Evolutionary conservation across 2,113 vertebrate genomes (phyloP).

Genomic region (Leptobrachium ailaonicum): DNA sequence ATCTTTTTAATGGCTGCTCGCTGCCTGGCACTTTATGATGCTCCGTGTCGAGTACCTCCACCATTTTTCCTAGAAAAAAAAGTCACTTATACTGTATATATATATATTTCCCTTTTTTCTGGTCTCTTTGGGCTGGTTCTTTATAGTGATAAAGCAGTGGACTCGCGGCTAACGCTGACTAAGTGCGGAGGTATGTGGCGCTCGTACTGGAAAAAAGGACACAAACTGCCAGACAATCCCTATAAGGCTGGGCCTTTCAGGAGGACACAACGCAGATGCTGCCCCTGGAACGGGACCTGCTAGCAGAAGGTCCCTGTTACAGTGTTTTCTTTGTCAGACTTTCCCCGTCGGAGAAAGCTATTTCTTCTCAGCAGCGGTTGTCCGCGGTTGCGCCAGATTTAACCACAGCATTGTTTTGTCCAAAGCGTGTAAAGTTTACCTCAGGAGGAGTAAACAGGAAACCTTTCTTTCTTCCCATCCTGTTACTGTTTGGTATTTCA

Average conservation of each 20-base stretch:
- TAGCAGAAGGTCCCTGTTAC: neutral
- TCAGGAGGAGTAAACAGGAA: constrained; percentile 25
- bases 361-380: neutral
- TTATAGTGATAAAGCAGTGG: neutral
- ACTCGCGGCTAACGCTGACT: neutral
- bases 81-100: too few species aligned
- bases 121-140: neutral
- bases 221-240: neutral
- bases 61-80: too few species aligned
- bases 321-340: neutral
- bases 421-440: neutral
- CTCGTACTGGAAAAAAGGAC: neutral
- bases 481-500: neutral
- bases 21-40: too few species aligned
- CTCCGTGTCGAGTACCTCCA: too few species aligned
- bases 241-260: constrained; percentile 11
- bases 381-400: neutral
- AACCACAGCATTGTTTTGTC: constrained; percentile 16
- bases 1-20: too few species aligned
- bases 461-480: neutral
- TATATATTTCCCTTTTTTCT: too few species aligned
- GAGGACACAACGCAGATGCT: constrained; percentile 15
- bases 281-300: neutral
- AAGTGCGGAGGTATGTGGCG: constrained; percentile 2
- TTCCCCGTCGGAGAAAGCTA: constrained; percentile 5